Evolutionary conservation across 2,113 vertebrate species (phyloP), one percentile per base, ranked within the genome.

Genomic region (Cavia porcellus): DNA sequence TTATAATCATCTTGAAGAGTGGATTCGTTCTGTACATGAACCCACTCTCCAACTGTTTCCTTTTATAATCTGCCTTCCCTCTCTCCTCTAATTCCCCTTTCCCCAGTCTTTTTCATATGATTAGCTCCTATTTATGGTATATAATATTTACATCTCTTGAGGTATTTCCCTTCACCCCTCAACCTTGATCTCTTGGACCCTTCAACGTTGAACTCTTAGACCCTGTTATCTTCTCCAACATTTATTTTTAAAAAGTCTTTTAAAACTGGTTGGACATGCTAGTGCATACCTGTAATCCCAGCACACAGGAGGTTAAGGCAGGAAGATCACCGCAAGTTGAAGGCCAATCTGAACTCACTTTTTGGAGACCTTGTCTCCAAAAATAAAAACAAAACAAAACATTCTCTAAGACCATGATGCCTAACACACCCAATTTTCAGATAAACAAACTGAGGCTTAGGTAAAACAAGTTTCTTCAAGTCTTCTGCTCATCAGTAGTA

Each of bases 171-270:
- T 74, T 74, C n/a, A 42, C 70, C 38, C 70, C 70, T 42, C 19
- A 9, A 74, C 70, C n/a, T 74, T 74, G 20, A 74, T 24, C 70
- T 74, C 42, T n/a, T 70, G 35, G 45, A 50, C 13, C 75, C 14
- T 55, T 42, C 19, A 20, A 74, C n/a, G 19, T 74, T 74, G 20
- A 74, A 10, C 70, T 74, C 42, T n/a, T 70, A 35, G 75, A 50
- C 7, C 75, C 7, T 79, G 28, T 50, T 79, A 30, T 50, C 19
- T 42, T 66, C 64, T 32, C 19, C 38, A 74, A 85, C 62, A 50
- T 93, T 93, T 87, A 45, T 75, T 92, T 85, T 74, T 30, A 86
- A 85, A 97, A 95, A 90, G 1, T 42, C 24, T 55, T 52, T 42
- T 80, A 79, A 89, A 38, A 74, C 52, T 55, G 15, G 70, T 38